These are phyloP conservation scores for Notothenia coriiceps DNA, from an alignment of 2,113 vertebrate genomes.

Conservation along the genomic window DNA sequence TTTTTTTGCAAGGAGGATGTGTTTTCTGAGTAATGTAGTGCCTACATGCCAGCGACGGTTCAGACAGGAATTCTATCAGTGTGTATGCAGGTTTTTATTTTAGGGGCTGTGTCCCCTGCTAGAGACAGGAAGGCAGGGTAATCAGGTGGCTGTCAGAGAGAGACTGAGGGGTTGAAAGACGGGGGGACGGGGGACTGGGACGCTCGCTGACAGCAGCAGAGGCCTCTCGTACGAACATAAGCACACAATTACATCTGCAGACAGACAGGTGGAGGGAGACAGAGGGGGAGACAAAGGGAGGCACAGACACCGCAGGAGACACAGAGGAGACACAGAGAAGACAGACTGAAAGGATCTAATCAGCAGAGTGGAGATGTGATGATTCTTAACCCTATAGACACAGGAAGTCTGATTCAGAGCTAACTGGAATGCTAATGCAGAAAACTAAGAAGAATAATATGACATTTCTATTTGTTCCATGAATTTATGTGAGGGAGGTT, in stretches of 20 bases:
- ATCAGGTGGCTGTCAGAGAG: constrained; percentile 55
- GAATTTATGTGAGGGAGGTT: too few relatives aligned
- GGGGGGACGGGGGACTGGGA: constrained; percentile 14
- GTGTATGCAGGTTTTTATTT: neutral
- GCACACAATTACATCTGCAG: constrained; percentile 52
- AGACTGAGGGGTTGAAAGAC: constrained; percentile 50
- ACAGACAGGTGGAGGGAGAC: constrained; percentile 31
- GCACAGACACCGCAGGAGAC: constrained; percentile 21
- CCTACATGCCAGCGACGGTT: neutral
- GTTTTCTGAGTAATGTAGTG: neutral
- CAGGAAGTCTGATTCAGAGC: neutral
- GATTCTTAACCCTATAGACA: constrained; percentile 12
- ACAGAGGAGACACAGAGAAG: neutral
- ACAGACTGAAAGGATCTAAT: constrained; percentile 32
- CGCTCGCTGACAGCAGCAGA: constrained; percentile 43
- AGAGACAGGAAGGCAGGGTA: constrained; percentile 54
- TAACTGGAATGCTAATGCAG: neutral
- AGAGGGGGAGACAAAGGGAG: constrained; percentile 30
- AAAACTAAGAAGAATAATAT: too few relatives aligned
- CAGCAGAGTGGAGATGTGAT: constrained; percentile 7
- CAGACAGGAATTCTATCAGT: constrained; percentile 7
- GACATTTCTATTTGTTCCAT: too few relatives aligned
- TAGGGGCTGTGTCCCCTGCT: constrained; percentile 25
- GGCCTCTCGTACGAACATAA: constrained; percentile 17
- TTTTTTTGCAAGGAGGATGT: neutral